These are phyloP conservation scores for Metalampra italica DNA, from an alignment of 2,888 invertebrate genomes.

Conservation along the genomic window DNA sequence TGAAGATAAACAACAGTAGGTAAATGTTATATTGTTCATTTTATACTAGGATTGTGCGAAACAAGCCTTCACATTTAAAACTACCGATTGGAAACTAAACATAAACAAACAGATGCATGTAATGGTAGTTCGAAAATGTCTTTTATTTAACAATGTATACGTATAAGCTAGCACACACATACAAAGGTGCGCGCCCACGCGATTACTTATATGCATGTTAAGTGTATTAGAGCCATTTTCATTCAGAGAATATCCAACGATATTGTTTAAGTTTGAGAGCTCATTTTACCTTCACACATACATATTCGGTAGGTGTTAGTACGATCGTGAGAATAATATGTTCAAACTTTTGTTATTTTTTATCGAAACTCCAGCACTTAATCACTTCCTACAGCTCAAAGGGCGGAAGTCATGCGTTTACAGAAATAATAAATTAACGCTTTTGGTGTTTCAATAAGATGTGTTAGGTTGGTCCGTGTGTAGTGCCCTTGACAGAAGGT, in stretches of 20 bases:
- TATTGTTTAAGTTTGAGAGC: slow-evolving; percentile 21
- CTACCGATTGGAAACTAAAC: slow-evolving; percentile 39
- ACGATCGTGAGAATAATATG: slow-evolving; percentile 58
- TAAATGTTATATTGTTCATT: slow-evolving; percentile 12
- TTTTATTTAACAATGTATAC: slow-evolving; percentile 18
- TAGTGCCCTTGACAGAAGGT: slow-evolving; percentile 65
- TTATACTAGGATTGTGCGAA: slow-evolving; percentile 23
- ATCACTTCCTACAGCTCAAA: slow-evolving; percentile 74
- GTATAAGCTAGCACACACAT: slow-evolving; percentile 9
- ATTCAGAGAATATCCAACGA: slow-evolving; percentile 7
- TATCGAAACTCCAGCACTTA: slow-evolving; percentile 56
- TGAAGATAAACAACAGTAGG: too few species aligned
- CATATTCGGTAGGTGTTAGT: slow-evolving; percentile 48
- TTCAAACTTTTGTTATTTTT: slow-evolving; percentile 64
- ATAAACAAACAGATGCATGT: slow-evolving; percentile 33
- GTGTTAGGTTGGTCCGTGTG: slow-evolving; percentile 30
- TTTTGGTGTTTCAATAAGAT: slow-evolving; percentile 56
- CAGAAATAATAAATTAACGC: slow-evolving; percentile 69
- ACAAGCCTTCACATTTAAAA: slow-evolving; percentile 47
- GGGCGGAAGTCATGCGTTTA: slow-evolving; percentile 72
- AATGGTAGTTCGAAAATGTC: slow-evolving; percentile 25
- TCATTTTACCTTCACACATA: slow-evolving; percentile 45
- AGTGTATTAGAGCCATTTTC: slow-evolving; percentile 16
- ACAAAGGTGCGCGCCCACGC: slow-evolving; percentile 21
- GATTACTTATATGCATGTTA: slow-evolving; percentile 15